Evolutionary conservation across 30 jellyfish, hydroid and myxozoan species (phyloP), one percentile per base, ranked within the genome.

Genomic region (Hydra vulgaris): DNA sequence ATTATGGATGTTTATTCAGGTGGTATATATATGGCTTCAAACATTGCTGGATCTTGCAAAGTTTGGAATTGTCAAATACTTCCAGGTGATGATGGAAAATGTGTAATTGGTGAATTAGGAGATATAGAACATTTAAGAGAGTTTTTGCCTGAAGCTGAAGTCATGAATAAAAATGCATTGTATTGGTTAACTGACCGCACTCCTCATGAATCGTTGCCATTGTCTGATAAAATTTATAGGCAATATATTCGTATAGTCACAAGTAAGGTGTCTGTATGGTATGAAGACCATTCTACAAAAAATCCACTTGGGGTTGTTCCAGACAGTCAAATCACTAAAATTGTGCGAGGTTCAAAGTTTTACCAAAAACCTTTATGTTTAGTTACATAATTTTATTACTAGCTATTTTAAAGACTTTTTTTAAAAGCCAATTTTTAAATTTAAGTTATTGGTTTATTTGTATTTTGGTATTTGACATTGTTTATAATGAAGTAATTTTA

Each of bases 11-110:
- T 40, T 40, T 3, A 3, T 12, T 8, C 0, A 0, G 96, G 92
- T n/a, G 96, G 92, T 21, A 87, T 87, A 55, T 87, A n/a, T 79
- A 87, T 87, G 96, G 96, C 88, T 18, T 87, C 96, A 26, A 87
- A 80, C 67, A 85, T 87, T 75, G 86, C 56, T 0, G 81, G 77
- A 70, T 82, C 92, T 54, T 87, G 96, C 54, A 25, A 73, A 22
- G 70, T 82, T 15, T 87, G 90, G 89, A 80, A 87, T 73, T 87
- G 96, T 54, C 82, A 82, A 23, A 24, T 87, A 18, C 21, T 24
- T 3, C 81, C 75, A 67, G 77, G 83, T 24, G 16, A 75, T 22
- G 5, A 21, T 75, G 83, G 66, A 1, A 15, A 20, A 22, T 23
- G 68, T 7, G 25, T 82, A 8, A 83, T 87, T 55, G 92, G 96